Conservation (phyloP, 2,888 invertebrate species). For the Congeria kusceri region DNA sequence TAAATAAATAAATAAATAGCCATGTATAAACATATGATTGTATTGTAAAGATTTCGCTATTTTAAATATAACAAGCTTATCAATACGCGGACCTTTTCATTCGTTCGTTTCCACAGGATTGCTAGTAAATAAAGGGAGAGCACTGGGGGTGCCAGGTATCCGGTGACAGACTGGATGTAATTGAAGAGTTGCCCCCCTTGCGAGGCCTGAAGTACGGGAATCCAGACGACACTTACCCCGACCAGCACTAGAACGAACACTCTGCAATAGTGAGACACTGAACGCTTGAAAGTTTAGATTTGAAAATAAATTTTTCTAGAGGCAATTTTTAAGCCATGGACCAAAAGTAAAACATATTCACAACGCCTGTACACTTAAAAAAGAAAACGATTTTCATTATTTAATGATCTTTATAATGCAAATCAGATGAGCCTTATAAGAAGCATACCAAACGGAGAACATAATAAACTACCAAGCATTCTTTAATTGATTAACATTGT, state of each 20-base stretch:
- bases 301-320: no score
- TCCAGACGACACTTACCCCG: slow-evolving; percentile 84
- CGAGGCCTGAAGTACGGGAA: slow-evolving; percentile 86
- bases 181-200: slow-evolving; percentile 87
- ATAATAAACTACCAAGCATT: no score
- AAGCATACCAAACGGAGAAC: no score
- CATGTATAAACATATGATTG: no score
- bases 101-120: slow-evolving; percentile 86
- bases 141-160: slow-evolving; percentile 87
- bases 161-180: slow-evolving; percentile 87
- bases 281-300: neutral
- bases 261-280: slow-evolving; percentile 65
- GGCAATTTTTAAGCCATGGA: no score
- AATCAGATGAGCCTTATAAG: no score
- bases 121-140: slow-evolving; percentile 87
- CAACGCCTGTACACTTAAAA: no score
- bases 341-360: no score
- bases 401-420: no score
- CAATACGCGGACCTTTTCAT: slow-evolving; percentile 86
- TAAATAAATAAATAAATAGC: no score
- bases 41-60: neutral
- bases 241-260: slow-evolving; percentile 83
- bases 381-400: no score
- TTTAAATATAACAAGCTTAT: neutral
- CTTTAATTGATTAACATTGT: no score